phyloP scores from a whole-genome alignment of 2,113 vertebrate species.

The Amazona vittata region DNA sequence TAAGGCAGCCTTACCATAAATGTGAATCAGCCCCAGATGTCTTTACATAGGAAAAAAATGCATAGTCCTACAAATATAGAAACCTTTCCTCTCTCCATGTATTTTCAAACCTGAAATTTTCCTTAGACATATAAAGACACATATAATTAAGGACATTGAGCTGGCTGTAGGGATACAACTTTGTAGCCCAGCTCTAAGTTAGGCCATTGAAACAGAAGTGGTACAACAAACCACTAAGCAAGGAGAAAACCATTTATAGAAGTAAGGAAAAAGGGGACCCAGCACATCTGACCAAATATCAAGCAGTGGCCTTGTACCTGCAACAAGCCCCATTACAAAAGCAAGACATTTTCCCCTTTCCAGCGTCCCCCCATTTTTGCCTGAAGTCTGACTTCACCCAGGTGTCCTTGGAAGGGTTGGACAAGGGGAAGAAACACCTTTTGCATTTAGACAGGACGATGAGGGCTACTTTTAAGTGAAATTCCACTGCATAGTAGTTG shows the following conservation, averaged over 20 bases:
- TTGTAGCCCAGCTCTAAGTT: conserved; percentile 17
- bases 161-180: conserved; percentile 19
- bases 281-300: background rate
- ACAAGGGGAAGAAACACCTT: background rate
- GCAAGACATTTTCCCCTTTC: background rate
- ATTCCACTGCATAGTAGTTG: background rate
- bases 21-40: background rate
- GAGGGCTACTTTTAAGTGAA: background rate
- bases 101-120: conserved; percentile 66
- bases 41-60: conserved; percentile 13
- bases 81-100: background rate
- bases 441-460: background rate
- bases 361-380: background rate
- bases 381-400: background rate
- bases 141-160: conserved; percentile 42
- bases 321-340: background rate
- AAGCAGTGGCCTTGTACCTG: background rate
- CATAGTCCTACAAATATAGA: conserved; percentile 48
- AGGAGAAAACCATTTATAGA: conserved; percentile 5
- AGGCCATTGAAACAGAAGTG: background rate
- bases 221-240: conserved; percentile 33
- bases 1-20: background rate
- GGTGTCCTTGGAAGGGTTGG: background rate
- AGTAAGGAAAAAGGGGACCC: background rate
- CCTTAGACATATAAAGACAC: conserved; percentile 14